Evolutionary conservation across 1,140 invertebrate genomes (phyloP).

Genomic region (Cyclina sinensis): DNA sequence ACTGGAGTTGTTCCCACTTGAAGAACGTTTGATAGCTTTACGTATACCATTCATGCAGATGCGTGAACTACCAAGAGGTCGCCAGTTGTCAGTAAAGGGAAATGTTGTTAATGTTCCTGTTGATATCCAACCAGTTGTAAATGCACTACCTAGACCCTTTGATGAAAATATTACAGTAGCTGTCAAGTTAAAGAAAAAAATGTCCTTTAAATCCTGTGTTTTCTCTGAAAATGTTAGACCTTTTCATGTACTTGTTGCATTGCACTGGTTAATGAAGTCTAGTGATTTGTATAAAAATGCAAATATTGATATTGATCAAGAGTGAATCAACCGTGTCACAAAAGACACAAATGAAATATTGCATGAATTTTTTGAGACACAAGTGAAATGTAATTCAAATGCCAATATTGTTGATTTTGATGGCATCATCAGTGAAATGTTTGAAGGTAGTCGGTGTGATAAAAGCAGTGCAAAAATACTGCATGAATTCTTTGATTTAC

Average conservation of each 20-base stretch:
- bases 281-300: slow-evolving; percentile 50
- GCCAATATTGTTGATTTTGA: too few species aligned
- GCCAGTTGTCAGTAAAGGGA: slow-evolving; percentile 3
- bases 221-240: slow-evolving; percentile 27
- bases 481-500: too few species aligned
- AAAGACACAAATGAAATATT: not conserved
- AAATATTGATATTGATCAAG: slow-evolving; percentile 29
- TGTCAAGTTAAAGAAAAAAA: slow-evolving; percentile 49
- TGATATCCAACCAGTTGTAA: slow-evolving; percentile 47
- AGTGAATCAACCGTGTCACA: not conserved
- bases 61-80: slow-evolving; percentile 32
- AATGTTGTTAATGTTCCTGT: slow-evolving; percentile 72
- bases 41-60: slow-evolving; percentile 62
- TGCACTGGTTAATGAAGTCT: slow-evolving; percentile 40
- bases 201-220: slow-evolving; percentile 41
- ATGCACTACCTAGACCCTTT: slow-evolving; percentile 28
- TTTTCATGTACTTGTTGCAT: slow-evolving; percentile 10
- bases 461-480: too few species aligned
- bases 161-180: not conserved
- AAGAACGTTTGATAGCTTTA: slow-evolving; percentile 9
- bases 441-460: too few species aligned
- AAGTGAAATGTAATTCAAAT: too few species aligned
- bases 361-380: not conserved
- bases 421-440: too few species aligned
- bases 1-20: slow-evolving; percentile 1